Percentiles rank a stretch among this genome's conserved stretches.
Evolutionary conservation across 2,797 vertebrate species (phyloP).

Genomic region (Pipistrellus kuhlii): DNA sequence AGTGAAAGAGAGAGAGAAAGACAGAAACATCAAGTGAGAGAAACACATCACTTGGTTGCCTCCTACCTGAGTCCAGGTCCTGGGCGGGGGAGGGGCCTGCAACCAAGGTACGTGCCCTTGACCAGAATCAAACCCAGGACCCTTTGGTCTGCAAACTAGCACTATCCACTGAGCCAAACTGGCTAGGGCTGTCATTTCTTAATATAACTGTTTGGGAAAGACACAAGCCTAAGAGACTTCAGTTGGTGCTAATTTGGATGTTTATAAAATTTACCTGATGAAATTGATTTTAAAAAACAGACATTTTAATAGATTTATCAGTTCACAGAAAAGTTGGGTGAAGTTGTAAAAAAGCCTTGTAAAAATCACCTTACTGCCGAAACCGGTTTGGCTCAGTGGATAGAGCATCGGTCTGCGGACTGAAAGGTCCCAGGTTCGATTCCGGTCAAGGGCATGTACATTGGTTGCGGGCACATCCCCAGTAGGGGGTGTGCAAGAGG

Average conservation of each 20-base stretch:
- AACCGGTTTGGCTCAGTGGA: too few species aligned
- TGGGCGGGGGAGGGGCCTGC: background rate
- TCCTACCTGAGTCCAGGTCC: background rate
- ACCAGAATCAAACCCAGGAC: background rate
- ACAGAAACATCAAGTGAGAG: background rate
- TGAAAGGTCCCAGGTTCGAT: too few species aligned
- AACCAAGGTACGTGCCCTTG: background rate
- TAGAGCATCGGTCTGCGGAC: too few species aligned
- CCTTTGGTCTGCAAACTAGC: background rate
- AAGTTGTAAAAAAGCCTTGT: constrained; percentile 48
- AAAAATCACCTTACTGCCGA: constrained; percentile 13
- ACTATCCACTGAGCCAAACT: background rate
- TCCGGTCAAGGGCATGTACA: too few species aligned
- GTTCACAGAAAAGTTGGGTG: background rate
- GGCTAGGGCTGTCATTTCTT: background rate
- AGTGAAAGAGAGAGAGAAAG: background rate
- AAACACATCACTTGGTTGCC: background rate
- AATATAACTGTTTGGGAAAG: constrained; percentile 16
- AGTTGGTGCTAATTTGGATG: constrained; percentile 41
- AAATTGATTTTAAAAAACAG: background rate
- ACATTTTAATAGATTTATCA: constrained; percentile 43
- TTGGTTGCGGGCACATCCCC: too few species aligned
- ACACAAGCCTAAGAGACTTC: constrained; percentile 12
- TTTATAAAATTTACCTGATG: constrained; percentile 63
- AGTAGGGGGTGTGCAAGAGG: too few species aligned